Conservation (phyloP, 2,888 invertebrate genomes). For the Plebejus argus region DNA sequence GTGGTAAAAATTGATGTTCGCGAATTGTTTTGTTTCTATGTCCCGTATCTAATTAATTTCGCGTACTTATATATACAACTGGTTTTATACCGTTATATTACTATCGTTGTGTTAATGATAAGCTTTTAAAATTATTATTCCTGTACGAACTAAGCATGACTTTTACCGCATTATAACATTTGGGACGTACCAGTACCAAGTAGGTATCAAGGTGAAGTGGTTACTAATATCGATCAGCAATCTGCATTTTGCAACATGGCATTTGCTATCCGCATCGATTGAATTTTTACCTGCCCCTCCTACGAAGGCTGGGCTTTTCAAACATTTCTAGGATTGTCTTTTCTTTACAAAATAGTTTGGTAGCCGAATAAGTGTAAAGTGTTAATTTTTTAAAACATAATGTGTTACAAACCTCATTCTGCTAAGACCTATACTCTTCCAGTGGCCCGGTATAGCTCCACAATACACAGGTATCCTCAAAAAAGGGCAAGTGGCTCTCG, state of each 20-base stretch:
- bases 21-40: constrained; percentile 22
- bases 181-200: constrained; percentile 1
- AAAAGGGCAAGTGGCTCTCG: constrained; percentile 26
- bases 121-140: neutral
- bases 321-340: neutral
- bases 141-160: neutral
- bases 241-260: constrained; percentile 17
- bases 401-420: too few relatives aligned
- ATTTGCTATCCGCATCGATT: neutral
- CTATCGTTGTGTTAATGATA: neutral
- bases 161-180: neutral
- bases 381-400: too few relatives aligned
- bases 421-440: neutral
- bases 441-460: neutral
- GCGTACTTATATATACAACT: neutral
- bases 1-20: neutral
- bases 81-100: too few relatives aligned
- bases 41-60: neutral
- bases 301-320: neutral
- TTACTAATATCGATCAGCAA: neutral
- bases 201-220: constrained; percentile 6
- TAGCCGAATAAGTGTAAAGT: too few relatives aligned
- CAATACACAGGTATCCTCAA: constrained; percentile 31
- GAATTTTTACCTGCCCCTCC: neutral
- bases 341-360: neutral